A percentile compares a stretch with the other conserved stretches of the same genome.
Evolutionary conservation across 2,113 vertebrate genomes (phyloP).

Genomic region (Sprattus sprattus): DNA sequence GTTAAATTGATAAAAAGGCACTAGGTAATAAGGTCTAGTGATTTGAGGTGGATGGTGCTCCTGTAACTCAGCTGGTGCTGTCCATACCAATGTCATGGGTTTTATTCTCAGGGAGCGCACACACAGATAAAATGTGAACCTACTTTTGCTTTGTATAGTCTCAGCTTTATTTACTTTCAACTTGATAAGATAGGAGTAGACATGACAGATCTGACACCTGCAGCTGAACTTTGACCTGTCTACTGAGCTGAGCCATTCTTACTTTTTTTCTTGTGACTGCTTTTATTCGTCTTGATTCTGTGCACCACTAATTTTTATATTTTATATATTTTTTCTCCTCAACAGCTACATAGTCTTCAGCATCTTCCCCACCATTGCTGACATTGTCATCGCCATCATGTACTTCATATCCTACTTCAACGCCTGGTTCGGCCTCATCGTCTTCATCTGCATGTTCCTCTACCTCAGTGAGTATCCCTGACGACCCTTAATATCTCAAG

Average conservation of each 20-base stretch:
- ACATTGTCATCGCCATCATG: conserved; percentile 90
- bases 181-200: background rate
- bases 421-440: conserved; percentile 94
- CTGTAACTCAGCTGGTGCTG: too few relatives aligned
- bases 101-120: too few relatives aligned
- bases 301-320: background rate
- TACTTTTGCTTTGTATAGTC: background rate
- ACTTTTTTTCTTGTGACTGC: background rate
- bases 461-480: conserved; percentile 86
- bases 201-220: background rate
- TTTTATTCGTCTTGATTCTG: background rate
- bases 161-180: too few relatives aligned
- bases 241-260: too few relatives aligned
- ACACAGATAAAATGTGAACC: too few relatives aligned
- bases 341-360: conserved; percentile 93
- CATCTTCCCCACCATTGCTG: conserved; percentile 87
- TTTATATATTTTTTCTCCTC: background rate
- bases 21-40: too few relatives aligned
- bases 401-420: conserved; percentile 91
- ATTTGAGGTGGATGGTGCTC: too few relatives aligned
- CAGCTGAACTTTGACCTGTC: background rate
- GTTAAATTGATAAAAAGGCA: too few relatives aligned
- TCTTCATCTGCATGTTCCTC: conserved; percentile 92
- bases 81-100: too few relatives aligned
- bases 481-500: background rate